Conservation (phyloP, 2,888 invertebrate species). For the Tupiocoris notatus region DNA sequence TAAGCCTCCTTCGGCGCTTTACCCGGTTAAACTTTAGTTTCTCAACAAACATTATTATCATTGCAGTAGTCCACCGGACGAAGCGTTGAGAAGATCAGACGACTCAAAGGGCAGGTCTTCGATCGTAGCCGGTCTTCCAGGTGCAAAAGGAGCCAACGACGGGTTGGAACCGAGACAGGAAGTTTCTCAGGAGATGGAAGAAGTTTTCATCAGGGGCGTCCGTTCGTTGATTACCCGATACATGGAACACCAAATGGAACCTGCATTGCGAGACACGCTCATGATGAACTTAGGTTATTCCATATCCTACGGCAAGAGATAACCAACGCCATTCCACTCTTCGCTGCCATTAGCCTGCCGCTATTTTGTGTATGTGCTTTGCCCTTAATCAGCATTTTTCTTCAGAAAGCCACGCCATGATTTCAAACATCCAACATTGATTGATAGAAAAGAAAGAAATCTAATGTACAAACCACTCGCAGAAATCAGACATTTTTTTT, state of each 20-base stretch:
- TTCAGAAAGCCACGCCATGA: no score
- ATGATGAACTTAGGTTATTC: slow-evolving; percentile 87
- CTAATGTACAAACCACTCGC: no score
- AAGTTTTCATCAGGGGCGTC: slow-evolving; percentile 79
- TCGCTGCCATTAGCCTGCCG: slow-evolving; percentile 34
- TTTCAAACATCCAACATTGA: no score
- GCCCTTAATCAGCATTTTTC: slow-evolving; percentile 1
- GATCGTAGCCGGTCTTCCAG: background rate
- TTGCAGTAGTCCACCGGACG: slow-evolving; percentile 25
- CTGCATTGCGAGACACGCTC: slow-evolving; percentile 79
- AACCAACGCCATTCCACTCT: slow-evolving; percentile 34
- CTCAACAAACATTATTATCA: background rate
- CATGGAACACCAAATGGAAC: slow-evolving; percentile 79
- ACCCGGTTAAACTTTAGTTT: no score
- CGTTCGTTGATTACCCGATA: slow-evolving; percentile 71
- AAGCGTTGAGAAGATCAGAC: slow-evolving; percentile 14
- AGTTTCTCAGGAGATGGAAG: slow-evolving; percentile 77
- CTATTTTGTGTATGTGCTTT: slow-evolving; percentile 37
- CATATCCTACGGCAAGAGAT: slow-evolving; percentile 68
- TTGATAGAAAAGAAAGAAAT: no score
- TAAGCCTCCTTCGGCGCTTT: no score
- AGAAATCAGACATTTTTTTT: no score
- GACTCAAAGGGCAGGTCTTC: slow-evolving; percentile 8
- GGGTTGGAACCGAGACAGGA: slow-evolving; percentile 57
- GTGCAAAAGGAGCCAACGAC: background rate